Evolutionary conservation across 2,797 vertebrate species (phyloP).

Genomic region (Morelia viridis): DNA sequence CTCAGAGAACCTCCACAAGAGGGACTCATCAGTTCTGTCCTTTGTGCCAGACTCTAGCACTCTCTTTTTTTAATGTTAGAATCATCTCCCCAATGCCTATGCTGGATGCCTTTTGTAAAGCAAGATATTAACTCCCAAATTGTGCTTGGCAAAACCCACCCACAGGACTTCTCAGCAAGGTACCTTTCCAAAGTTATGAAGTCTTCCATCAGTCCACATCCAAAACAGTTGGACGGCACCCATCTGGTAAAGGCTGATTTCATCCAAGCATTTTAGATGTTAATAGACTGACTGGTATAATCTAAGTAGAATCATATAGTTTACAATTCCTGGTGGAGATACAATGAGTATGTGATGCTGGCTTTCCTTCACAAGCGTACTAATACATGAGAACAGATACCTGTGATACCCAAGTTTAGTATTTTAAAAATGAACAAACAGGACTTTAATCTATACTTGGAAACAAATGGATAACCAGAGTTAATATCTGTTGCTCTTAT

Average conservation of each 20-base stretch:
- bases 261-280: background rate
- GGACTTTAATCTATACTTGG: background rate
- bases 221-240: background rate
- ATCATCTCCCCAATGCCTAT: too few relatives aligned
- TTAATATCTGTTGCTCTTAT: too few relatives aligned
- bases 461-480: background rate
- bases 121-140: background rate
- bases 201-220: background rate
- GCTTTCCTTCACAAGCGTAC: background rate
- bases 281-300: background rate
- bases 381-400: background rate
- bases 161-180: background rate
- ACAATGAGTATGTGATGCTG: background rate
- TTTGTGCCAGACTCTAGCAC: background rate
- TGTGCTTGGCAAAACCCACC: background rate
- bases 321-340: background rate
- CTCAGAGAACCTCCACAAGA: background rate
- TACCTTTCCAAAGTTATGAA: background rate
- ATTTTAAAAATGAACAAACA: background rate
- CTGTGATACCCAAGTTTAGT: background rate
- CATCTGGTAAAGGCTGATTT: background rate
- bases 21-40: background rate
- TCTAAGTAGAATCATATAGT: background rate
- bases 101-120: background rate
- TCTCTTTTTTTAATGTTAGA: background rate